phyloP scores from a whole-genome alignment of 2,888 invertebrate species.

The Hesperia comma region DNA sequence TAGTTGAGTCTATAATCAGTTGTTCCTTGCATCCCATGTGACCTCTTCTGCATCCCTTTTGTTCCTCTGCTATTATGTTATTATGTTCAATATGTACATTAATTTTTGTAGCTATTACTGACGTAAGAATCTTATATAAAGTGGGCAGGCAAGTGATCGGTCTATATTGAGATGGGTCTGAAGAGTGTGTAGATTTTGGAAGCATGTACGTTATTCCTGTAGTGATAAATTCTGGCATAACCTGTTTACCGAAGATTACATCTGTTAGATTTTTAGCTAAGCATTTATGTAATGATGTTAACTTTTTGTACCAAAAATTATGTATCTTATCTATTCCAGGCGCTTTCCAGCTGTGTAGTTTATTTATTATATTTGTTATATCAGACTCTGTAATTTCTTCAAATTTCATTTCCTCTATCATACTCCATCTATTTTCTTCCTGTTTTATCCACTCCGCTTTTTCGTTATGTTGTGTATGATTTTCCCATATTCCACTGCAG shows the following conservation, averaged over 20 bases:
- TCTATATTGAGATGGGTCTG: constrained; percentile 41
- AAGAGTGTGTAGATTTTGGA: constrained; percentile 33
- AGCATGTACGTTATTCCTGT: constrained; percentile 43
- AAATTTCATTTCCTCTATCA: constrained; percentile 41
- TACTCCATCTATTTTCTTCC: constrained; percentile 34
- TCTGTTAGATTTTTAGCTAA: constrained; percentile 38
- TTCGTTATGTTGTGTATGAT: constrained; percentile 26
- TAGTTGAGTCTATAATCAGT: constrained; percentile 19
- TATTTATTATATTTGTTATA: constrained; percentile 22
- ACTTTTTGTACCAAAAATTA: constrained; percentile 40
- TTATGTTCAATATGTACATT: constrained; percentile 30
- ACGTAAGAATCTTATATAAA: constrained; percentile 42
- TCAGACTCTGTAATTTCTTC: constrained; percentile 33
- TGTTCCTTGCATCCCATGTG: background rate
- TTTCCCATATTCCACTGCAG: constrained; percentile 40
- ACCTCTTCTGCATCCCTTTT: constrained; percentile 36
- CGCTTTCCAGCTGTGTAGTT: constrained; percentile 39
- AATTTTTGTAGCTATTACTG: constrained; percentile 36
- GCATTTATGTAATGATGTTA: constrained; percentile 30
- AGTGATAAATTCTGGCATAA: constrained; percentile 38
- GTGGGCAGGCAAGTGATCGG: constrained; percentile 46
- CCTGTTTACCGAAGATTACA: constrained; percentile 32
- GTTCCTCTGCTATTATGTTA: constrained; percentile 38
- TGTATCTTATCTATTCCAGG: constrained; percentile 38
- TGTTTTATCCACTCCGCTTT: constrained; percentile 39